Base-by-base conservation (phyloP, 23 tunicate genomes). In the Ascidia mentula region DNA sequence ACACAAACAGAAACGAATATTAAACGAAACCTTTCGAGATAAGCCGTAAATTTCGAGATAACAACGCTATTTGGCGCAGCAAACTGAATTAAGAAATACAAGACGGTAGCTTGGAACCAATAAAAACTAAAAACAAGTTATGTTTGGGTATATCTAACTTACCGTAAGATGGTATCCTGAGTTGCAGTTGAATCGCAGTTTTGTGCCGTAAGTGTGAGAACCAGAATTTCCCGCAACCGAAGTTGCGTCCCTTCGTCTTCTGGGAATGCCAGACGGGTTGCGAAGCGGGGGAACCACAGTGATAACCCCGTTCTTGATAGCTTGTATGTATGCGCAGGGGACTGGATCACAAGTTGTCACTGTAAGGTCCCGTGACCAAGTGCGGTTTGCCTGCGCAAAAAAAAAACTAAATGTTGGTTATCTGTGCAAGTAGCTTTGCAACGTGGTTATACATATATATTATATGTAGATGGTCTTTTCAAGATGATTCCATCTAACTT, bases 301-400 rank as follows among this genome's bases (percentile, higher is more conserved):
- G 1, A 76, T 76, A 0, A 37, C 80, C 20, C 87, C 87, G 61
- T 83, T 75, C 18, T 61, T 5, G 38, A 83, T 83, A 37, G 65
- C 81, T 1, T 72, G 24, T 2, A 83, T 75, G 26, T 34, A 38
- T 31, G 75, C 87, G 46, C 87, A 83, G 5, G 40, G 32, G 13
- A 85, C 69, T 3, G 82, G 76, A 32, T 72, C 72, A 40, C 90
- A 86, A 6, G 73, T 60, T 6, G 73, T 36, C 35, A 32, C 53
- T 12, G 40, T 38, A 35, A 77, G 17, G 77, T 85, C 61, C 37
- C 40, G 45, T 45, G 90, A 86, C 90, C 90, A 86, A 7, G 75
- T 6, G 37, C 72, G 75, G 38, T 86, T 40, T 30, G 80, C 90
- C 90, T 86, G 74, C 28, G 38, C 46, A 36, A 69, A 37, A 69